A percentile compares a stretch with the other conserved stretches of the same genome.
These are phyloP conservation scores for Idaea biselata DNA, from an alignment of 2,888 invertebrate species.

Conservation along the genomic window DNA sequence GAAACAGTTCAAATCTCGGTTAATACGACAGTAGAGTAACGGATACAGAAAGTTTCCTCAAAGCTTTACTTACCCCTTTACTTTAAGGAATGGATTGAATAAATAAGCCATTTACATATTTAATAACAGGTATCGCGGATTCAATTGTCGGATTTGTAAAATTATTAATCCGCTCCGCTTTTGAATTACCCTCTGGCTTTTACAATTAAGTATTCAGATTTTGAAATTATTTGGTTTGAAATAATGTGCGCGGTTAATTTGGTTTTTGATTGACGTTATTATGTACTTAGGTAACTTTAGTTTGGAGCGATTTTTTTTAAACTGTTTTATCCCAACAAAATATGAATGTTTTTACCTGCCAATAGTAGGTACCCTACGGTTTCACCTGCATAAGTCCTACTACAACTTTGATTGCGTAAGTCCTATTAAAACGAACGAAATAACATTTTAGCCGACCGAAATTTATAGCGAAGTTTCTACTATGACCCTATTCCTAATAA, in stretches of 20 bases:
- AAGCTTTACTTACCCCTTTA: constrained; percentile 42
- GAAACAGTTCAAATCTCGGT: constrained; percentile 17
- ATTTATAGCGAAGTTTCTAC: too few relatives aligned
- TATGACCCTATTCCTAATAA: too few relatives aligned
- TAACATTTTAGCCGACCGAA: too few relatives aligned
- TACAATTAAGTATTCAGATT: constrained; percentile 67
- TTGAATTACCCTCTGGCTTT: constrained; percentile 59
- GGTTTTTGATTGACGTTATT: constrained; percentile 23
- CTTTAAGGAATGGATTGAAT: constrained; percentile 58
- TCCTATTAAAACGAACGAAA: too few relatives aligned
- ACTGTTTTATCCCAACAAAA: too few relatives aligned
- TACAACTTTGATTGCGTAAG: too few relatives aligned
- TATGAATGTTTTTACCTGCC: too few relatives aligned
- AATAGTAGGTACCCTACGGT: too few relatives aligned
- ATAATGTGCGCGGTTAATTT: constrained; percentile 13
- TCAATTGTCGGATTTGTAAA: constrained; percentile 66
- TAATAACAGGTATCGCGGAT: constrained; percentile 74
- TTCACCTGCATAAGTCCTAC: too few relatives aligned
- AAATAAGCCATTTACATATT: constrained; percentile 78
- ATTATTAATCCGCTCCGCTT: constrained; percentile 61
- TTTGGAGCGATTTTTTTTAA: too few relatives aligned
- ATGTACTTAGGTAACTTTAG: constrained; percentile 8
- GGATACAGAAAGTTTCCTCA: constrained; percentile 39
- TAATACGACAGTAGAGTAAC: constrained; percentile 37
- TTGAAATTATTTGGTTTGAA: constrained; percentile 57